Evolutionary conservation across 2,888 invertebrate genomes (phyloP).

Genomic region (Meliscaeva auricollis): DNA sequence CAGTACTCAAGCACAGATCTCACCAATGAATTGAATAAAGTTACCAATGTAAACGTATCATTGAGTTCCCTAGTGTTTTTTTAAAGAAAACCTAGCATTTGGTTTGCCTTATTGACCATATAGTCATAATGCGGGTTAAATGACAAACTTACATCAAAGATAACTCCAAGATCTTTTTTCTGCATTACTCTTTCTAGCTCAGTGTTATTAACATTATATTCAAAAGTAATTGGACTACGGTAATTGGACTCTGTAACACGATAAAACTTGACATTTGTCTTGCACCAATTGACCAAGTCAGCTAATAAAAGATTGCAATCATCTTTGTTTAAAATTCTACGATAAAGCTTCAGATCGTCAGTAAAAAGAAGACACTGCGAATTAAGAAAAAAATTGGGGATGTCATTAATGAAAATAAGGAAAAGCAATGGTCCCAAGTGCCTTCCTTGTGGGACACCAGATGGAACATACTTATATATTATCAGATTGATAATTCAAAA

Average conservation of each 20-base stretch:
- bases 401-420: neutral
- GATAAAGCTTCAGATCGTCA: neutral
- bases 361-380: neutral
- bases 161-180: constrained; percentile 1
- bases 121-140: neutral
- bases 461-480: neutral
- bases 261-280: neutral
- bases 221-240: neutral
- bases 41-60: neutral
- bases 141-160: neutral
- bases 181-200: neutral
- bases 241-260: neutral
- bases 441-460: neutral
- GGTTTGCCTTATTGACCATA: constrained; percentile 1
- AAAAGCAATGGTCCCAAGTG: neutral
- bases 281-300: neutral
- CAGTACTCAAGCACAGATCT: neutral
- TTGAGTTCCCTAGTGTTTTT: neutral
- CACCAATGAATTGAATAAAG: neutral
- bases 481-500: neutral
- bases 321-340: neutral
- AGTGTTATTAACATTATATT: neutral
- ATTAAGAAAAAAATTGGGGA: neutral
- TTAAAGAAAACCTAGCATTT: neutral
- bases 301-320: neutral